Evolutionary conservation across 2,113 vertebrate genomes (phyloP).

Genomic region (Ovibos moschatus): DNA sequence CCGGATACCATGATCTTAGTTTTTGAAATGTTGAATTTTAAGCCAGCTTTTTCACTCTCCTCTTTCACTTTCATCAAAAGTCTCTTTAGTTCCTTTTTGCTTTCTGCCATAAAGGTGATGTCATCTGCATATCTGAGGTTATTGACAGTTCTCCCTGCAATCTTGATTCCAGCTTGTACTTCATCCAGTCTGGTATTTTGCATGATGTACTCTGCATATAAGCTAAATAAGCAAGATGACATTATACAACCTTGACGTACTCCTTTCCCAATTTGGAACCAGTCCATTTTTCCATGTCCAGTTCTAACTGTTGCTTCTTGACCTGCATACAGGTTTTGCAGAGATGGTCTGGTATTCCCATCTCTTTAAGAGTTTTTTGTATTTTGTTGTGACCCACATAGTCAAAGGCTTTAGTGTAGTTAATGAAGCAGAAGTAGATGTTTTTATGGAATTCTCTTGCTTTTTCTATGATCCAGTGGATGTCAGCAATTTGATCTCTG

Average conservation of each 20-base stretch:
- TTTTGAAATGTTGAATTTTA: neutral
- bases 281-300: neutral
- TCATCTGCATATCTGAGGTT: neutral
- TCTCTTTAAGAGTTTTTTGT: neutral
- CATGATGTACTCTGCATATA: neutral
- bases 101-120: neutral
- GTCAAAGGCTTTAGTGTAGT: neutral
- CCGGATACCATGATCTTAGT: neutral
- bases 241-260: neutral
- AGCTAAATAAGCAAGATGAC: neutral
- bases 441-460: neutral
- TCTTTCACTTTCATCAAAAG: neutral
- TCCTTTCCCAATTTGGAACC: neutral
- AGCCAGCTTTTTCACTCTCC: neutral
- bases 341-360: neutral
- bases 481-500: neutral
- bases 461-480: neutral
- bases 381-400: neutral
- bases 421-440: neutral
- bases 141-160: neutral
- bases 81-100: neutral
- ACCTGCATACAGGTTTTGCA: neutral
- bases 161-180: neutral
- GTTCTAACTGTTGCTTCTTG: neutral
- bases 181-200: neutral